These are phyloP conservation scores for Drosophila suboccidentalis DNA, from an alignment of 2,888 invertebrate genomes.

Conservation along the genomic window DNA sequence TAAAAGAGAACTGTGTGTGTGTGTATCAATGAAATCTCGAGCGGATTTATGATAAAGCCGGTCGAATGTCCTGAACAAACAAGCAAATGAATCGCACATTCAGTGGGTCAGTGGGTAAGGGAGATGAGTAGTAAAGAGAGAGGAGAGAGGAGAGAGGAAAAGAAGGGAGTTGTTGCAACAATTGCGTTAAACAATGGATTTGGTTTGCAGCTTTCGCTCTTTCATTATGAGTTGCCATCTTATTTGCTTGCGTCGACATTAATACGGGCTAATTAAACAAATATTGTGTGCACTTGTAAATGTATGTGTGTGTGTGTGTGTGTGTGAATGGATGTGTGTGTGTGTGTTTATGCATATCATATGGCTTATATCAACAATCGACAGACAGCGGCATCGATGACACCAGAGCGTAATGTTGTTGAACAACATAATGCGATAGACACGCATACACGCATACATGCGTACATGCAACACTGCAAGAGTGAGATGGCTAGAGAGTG, in stretches of 20 bases:
- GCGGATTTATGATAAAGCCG: slow-evolving; percentile 40
- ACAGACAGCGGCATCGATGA: slow-evolving; percentile 46
- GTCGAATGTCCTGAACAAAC: slow-evolving; percentile 55
- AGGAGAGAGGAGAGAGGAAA: not conserved
- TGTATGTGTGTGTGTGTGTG: not conserved
- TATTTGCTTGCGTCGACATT: slow-evolving; percentile 72
- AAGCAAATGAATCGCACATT: slow-evolving; percentile 49
- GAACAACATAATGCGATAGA: slow-evolving; percentile 70
- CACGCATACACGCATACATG: slow-evolving; percentile 8
- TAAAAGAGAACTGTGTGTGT: slow-evolving; percentile 7
- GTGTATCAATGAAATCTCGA: slow-evolving; percentile 31
- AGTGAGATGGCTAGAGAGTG: slow-evolving; percentile 18
- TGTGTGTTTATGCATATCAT: slow-evolving; percentile 55
- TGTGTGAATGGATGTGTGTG: slow-evolving; percentile 1
- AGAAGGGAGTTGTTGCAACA: slow-evolving; percentile 19
- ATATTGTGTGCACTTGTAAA: slow-evolving; percentile 39
- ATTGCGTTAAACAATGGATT: slow-evolving; percentile 60
- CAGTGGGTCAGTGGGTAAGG: slow-evolving; percentile 58
- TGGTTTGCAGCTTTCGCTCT: slow-evolving; percentile 15
- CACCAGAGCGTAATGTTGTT: slow-evolving; percentile 60
- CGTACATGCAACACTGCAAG: slow-evolving; percentile 18
- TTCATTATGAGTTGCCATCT: slow-evolving; percentile 59
- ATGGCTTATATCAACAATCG: slow-evolving; percentile 59
- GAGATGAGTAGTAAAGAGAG: not conserved
- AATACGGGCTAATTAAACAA: slow-evolving; percentile 80